Base-by-base conservation (phyloP, 2,888 invertebrate species). In the Lomographa bimaculata region DNA sequence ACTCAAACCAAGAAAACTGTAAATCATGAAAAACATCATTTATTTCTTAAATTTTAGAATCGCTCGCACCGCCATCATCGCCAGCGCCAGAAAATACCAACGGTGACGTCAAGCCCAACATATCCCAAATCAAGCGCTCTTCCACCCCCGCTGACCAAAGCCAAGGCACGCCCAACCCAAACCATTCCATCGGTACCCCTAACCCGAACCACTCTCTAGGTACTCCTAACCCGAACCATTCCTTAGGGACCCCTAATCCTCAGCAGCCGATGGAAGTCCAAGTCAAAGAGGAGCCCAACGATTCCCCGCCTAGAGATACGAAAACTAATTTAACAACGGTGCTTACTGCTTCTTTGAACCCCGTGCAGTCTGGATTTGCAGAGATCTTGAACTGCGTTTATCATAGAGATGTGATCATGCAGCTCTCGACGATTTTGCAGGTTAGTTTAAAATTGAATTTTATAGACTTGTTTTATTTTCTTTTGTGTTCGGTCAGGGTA, bases 301-400 rank as follows among this genome's bases (percentile, higher is more conserved):
- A 59, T 0, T 71, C 85, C 0, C 68, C 83, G 0, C 65, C 68
- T 19, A 79, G 81, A 48, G 90, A 80, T 21, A 65, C 65, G 0
- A 85, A 79, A 47, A 49, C 79, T 1, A 76, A 71, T 0, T 29
- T 83, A 1, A 77, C 73, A 7, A 65, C 80, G 0, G 83, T 87
- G 0, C 69, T 81, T 12, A 60, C 77, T 4, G 79, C 87, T 0
- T 72, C 87, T 0, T 50, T 87, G 32, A 93, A 92, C 77, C 93
- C 93, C 1, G 85, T 94, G 5, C 92, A 93, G 54, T 87, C 91
- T 23, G 94, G 94, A 1, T 92, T 97, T 48, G 92, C 93, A 26
- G 98, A 98, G 74, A 95, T 96, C 65, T 90, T 96, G 56, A 94
- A 92, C 64, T 98, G 98, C 72, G 93, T 95, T 0, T 96, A 96